phyloP scores from a whole-genome alignment of 2,113 vertebrate species.

The Cinclus cinclus region DNA sequence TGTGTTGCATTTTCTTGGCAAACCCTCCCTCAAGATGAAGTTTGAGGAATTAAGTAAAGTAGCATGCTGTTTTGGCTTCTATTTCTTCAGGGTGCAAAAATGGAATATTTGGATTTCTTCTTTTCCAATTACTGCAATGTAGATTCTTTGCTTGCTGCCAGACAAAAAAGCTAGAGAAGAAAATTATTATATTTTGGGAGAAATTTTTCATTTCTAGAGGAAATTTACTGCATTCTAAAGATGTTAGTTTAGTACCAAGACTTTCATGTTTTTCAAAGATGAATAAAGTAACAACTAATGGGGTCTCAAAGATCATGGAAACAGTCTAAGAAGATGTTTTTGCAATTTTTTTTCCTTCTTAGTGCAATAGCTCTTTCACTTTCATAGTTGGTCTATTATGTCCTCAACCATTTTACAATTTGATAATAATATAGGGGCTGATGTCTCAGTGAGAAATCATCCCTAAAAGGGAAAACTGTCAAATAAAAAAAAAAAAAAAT shows the following conservation, averaged over 20 bases:
- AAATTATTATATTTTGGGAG: neutral
- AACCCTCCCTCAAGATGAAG: neutral
- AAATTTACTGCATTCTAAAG: neutral
- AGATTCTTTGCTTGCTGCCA: neutral
- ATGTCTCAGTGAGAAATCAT: neutral
- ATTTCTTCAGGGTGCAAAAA: neutral
- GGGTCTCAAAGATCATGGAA: neutral
- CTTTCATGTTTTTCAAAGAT: neutral
- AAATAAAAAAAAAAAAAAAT: neutral
- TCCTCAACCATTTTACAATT: neutral
- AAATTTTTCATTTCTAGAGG: neutral
- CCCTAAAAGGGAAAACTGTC: neutral
- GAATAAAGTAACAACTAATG: neutral
- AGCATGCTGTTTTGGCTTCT: fast-evolving
- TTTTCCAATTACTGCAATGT: neutral
- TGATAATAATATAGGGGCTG: neutral
- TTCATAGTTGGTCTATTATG: neutral
- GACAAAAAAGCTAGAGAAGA: neutral
- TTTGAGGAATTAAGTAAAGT: neutral
- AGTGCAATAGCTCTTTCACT: neutral
- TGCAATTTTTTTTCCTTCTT: neutral
- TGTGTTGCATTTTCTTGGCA: neutral
- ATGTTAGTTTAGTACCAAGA: neutral
- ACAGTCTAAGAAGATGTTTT: neutral
- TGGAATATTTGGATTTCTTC: neutral